A percentile compares a stretch with the other conserved stretches of the same genome.
Conservation (phyloP, 1,140 invertebrate species). For the Ylistrum balloti region DNA sequence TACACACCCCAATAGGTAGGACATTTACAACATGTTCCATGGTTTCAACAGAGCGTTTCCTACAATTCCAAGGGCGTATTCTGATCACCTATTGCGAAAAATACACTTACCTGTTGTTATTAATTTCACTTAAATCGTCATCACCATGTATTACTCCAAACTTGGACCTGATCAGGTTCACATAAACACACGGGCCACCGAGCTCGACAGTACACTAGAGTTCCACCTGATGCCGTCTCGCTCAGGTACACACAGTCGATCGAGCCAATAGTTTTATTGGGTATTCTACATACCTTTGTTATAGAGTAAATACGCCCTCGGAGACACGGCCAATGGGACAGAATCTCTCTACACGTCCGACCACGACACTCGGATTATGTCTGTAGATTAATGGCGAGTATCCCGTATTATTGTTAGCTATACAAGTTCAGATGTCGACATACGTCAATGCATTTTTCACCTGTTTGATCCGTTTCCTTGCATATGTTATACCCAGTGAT, state of each 20-base stretch:
- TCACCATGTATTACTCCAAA: not conserved
- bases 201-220: not conserved
- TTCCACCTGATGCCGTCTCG: not conserved
- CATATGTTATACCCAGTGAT: not conserved
- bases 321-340: not conserved
- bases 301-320: not conserved
- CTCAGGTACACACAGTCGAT: constrained; percentile 32
- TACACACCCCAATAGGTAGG: not conserved
- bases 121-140: too few relatives aligned
- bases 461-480: not conserved
- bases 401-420: not conserved
- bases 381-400: not conserved
- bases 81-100: not conserved
- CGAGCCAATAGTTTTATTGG: not conserved
- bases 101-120: not conserved
- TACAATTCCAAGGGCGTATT: not conserved
- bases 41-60: too few relatives aligned
- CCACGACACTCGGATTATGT: too few relatives aligned
- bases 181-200: not conserved
- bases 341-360: not conserved
- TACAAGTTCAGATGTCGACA: not conserved
- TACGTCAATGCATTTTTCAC: not conserved
- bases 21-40: too few relatives aligned
- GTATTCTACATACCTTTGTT: constrained; percentile 12
- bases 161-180: not conserved